These are phyloP conservation scores for Diadema setosum DNA, from an alignment of 35 echinoderm and acorn worm species.

Conservation along the genomic window DNA sequence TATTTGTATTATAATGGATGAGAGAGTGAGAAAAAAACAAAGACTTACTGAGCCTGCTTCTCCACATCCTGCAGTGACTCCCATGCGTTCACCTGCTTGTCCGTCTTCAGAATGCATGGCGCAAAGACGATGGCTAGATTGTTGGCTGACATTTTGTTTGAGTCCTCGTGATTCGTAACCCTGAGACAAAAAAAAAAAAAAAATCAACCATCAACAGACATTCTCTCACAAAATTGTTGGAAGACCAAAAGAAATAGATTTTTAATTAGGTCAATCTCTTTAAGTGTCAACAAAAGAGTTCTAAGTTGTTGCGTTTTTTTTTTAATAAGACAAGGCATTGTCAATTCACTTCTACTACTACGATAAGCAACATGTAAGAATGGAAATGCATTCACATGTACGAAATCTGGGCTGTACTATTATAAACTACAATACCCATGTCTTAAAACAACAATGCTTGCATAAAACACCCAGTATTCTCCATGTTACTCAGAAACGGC, in stretches of 20 bases:
- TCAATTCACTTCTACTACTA: too few species aligned
- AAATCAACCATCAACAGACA: too few species aligned
- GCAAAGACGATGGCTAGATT: slow-evolving; percentile 88
- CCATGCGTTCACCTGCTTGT: slow-evolving; percentile 47
- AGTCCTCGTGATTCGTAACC: slow-evolving; percentile 72
- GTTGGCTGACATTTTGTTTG: slow-evolving; percentile 96
- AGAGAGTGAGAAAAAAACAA: not conserved
- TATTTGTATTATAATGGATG: too few species aligned
- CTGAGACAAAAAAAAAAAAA: slow-evolving; percentile 39
- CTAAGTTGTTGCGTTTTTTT: not conserved
- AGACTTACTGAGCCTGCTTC: slow-evolving; percentile 92
- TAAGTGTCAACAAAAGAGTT: not conserved
- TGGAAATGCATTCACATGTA: too few species aligned
- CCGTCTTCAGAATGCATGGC: slow-evolving; percentile 85
- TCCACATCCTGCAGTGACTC: slow-evolving; percentile 87
- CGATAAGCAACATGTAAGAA: too few species aligned
- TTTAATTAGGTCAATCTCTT: not conserved
- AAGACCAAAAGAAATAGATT: not conserved
- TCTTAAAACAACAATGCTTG: too few species aligned
- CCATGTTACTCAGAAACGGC: too few species aligned
- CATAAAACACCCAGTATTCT: too few species aligned
- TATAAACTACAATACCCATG: too few species aligned
- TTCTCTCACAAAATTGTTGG: not conserved
- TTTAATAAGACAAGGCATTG: too few species aligned
- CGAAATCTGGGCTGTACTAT: too few species aligned